A percentile compares a stretch with the other conserved stretches of the same genome.
Conservation (phyloP, 2,888 invertebrate species). For the Caenorhabditis uteleia region DNA sequence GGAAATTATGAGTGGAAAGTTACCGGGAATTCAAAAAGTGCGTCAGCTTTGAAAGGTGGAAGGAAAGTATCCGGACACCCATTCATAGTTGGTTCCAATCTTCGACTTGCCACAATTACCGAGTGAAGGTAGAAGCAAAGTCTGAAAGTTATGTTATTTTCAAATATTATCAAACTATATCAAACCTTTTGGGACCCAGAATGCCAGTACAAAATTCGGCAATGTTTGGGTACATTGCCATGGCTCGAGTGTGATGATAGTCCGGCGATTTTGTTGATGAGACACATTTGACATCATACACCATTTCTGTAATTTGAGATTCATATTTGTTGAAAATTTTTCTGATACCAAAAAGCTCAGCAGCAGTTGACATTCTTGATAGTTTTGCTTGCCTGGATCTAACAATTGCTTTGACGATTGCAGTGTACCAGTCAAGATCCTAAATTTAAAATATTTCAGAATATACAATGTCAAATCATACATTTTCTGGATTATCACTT, state of each 20-base stretch:
- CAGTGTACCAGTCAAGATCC: conserved; percentile 46
- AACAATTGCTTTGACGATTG: conserved; percentile 42
- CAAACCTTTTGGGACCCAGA: not conserved
- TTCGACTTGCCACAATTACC: conserved; percentile 50
- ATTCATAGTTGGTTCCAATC: conserved; percentile 50
- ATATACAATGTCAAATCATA: not conserved
- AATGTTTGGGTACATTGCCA: not conserved
- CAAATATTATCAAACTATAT: too few relatives aligned
- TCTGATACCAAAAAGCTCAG: too few relatives aligned
- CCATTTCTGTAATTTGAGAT: conserved; percentile 42
- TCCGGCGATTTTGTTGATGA: conserved; percentile 16
- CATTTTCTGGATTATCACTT: too few relatives aligned
- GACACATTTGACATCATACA: conserved; percentile 55
- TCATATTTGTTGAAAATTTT: too few relatives aligned
- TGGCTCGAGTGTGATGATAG: too few relatives aligned
- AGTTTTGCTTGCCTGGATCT: conserved; percentile 50
- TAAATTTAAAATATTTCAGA: conserved; percentile 2
- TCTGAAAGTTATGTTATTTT: conserved; percentile 24
- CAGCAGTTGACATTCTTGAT: conserved; percentile 48
- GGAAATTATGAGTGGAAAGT: too few relatives aligned
- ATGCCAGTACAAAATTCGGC: too few relatives aligned
- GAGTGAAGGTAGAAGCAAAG: conserved; percentile 62
- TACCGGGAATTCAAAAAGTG: conserved; percentile 55
- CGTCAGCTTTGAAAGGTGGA: conserved; percentile 54
- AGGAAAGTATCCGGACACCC: conserved; percentile 44